phyloP scores from a whole-genome alignment of 2,797 vertebrate species.

The Emydoidea blandingii region DNA sequence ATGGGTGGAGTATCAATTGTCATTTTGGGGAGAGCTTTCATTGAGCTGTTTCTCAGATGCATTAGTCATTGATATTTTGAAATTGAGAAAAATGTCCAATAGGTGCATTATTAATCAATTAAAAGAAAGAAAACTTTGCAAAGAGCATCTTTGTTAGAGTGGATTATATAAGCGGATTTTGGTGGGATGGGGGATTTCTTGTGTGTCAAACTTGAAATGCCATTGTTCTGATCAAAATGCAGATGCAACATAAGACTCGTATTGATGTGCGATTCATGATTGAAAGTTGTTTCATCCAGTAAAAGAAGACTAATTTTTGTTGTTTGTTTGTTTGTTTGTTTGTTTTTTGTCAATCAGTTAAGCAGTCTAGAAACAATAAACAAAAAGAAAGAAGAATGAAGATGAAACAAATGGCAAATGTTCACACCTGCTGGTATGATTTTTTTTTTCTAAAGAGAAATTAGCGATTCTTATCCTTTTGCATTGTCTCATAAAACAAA shows the following conservation, averaged over 20 bases:
- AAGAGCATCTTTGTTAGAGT: neutral
- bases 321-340: neutral
- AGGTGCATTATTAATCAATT: neutral
- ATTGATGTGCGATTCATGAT: neutral
- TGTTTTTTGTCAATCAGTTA: constrained; percentile 1
- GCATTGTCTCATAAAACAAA: constrained; percentile 42
- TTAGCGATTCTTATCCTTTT: constrained; percentile 24
- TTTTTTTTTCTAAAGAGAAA: constrained; percentile 47
- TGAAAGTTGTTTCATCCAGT: neutral
- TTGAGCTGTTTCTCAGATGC: neutral
- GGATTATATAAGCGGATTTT: neutral
- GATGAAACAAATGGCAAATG: constrained; percentile 50
- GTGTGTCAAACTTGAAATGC: neutral
- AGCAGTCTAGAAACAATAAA: constrained; percentile 42
- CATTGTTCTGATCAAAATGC: neutral
- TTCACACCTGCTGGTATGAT: constrained; percentile 29
- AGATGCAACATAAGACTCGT: constrained; percentile 3
- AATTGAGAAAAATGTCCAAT: neutral
- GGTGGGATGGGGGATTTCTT: neutral
- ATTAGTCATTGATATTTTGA: neutral
- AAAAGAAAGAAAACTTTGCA: neutral
- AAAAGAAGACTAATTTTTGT: neutral
- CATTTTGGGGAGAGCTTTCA: neutral
- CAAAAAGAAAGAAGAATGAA: constrained; percentile 8
- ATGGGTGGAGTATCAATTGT: neutral